Evolutionary conservation across 2,888 invertebrate genomes (phyloP), one percentile per base, ranked within the genome.

Genomic region (Phaedon cochleariae): DNA sequence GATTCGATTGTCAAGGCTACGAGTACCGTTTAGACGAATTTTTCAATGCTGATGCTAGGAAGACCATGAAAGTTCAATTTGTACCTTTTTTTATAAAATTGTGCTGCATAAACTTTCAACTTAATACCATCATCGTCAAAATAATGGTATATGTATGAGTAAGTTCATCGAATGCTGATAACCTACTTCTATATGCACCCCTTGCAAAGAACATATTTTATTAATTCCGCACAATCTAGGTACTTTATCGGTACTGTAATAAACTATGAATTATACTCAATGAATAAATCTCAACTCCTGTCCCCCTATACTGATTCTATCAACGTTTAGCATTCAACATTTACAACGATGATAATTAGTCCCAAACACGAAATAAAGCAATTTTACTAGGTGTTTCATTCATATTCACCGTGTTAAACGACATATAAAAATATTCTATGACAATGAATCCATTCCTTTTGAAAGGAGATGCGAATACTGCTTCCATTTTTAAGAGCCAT

Each of bases 401-500:
- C 41, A 41, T 22, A 57, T 57, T 57, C 57, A 45, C 18, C 15
- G 45, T 45, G 57, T 57, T 57, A 22, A 57, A 54, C 37, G 57
- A 57, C 26, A 45, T 45, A 41, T 21, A 45, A 57, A 57, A 41
- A 41, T 41, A 41, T 41, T 15, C 41, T 41, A 7, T 21, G n/a
- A 58, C n/a, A 58, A 20, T 45, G 46, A 21, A 45, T 18, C 57
- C 45, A 20, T 15, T 18, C 17, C 12, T 29, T n/a, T 45, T 12
- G 20, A 20, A 12, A 22, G 46, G 9, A 17, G 6, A 12, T 12
- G 48, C 31, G 31, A 46, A 31, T 31, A 22, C 31, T 48, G 66
- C 64, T 68, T 63, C 70, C 68, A 70, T 70, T 66, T 70, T 68
- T 61, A 64, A 64, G 58, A 68, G 62, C 64, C 70, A 64, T 66